Conservation (phyloP, 2,888 invertebrate species). For the Drosophila prostipennis region DNA sequence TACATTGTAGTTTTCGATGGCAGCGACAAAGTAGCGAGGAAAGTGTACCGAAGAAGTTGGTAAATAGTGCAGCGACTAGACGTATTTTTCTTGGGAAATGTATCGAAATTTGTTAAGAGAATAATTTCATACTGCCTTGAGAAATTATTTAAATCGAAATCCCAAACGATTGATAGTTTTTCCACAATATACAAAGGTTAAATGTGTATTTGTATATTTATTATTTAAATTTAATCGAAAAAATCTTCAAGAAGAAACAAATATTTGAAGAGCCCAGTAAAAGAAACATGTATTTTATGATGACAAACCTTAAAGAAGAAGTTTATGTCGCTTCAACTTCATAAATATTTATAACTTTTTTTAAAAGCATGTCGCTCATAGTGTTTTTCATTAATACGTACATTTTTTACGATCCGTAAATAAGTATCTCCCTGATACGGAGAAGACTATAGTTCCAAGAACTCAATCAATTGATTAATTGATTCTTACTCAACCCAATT, state of each 20-base stretch:
- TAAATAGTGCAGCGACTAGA: neutral
- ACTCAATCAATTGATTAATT: neutral
- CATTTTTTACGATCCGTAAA: neutral
- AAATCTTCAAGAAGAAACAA: neutral
- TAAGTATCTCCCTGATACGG: no score
- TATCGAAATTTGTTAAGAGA: neutral
- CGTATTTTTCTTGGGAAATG: constrained; percentile 3
- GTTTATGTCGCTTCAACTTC: neutral
- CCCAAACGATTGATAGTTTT: neutral
- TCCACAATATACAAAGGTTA: no score
- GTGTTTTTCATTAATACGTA: neutral
- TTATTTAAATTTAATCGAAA: neutral
- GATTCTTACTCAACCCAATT: neutral
- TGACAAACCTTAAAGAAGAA: neutral
- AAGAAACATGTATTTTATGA: neutral
- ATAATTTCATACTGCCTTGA: neutral
- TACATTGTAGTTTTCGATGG: constrained; percentile 34
- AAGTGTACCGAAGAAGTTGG: neutral
- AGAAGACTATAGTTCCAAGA: neutral
- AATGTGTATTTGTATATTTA: no score
- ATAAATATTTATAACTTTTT: neutral
- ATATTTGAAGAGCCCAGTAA: neutral
- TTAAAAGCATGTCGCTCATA: neutral
- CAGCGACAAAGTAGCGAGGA: constrained; percentile 24
- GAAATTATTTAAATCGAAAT: neutral